Evolutionary conservation across 1,140 invertebrate genomes (phyloP).

Genomic region (Drosophila rhopaloa): DNA sequence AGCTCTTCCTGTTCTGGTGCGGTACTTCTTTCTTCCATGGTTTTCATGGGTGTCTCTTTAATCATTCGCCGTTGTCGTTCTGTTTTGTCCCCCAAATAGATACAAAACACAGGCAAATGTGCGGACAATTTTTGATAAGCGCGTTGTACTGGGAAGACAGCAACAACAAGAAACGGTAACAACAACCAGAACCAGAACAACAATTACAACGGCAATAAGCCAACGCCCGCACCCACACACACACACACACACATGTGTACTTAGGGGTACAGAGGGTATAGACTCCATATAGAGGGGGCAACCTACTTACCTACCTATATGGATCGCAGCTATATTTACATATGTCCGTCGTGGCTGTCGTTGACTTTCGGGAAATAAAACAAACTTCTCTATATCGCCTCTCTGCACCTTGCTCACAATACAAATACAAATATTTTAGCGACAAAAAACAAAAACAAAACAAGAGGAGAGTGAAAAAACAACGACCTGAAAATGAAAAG

Average conservation of each 20-base stretch:
- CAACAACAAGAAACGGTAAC: conserved; percentile 18
- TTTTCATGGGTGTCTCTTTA: conserved; percentile 42
- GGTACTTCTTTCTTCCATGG: conserved; percentile 9
- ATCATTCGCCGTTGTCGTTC: conserved; percentile 59
- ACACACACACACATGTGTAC: conserved; percentile 29
- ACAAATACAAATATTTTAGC: conserved; percentile 78
- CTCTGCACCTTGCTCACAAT: conserved; percentile 53
- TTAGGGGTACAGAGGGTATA: background rate
- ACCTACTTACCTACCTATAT: conserved; percentile 61
- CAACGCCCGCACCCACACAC: conserved; percentile 65
- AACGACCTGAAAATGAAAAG: conserved; percentile 48
- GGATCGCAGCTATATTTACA: conserved; percentile 74
- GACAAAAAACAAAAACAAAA: conserved; percentile 32
- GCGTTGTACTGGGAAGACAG: conserved; percentile 36
- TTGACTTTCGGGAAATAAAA: conserved; percentile 78
- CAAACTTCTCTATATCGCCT: conserved; percentile 29
- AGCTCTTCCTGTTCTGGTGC: conserved; percentile 20
- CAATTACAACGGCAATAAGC: conserved; percentile 59
- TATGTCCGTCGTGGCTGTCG: conserved; percentile 55
- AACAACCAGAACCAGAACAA: conserved; percentile 5
- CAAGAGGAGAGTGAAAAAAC: background rate
- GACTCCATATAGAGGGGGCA: background rate
- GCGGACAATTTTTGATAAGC: conserved; percentile 64
- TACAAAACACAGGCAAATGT: conserved; percentile 38
- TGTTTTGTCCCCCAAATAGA: conserved; percentile 34